Evolutionary conservation across 2,888 invertebrate species (phyloP).

Genomic region (Campoplex capitator): DNA sequence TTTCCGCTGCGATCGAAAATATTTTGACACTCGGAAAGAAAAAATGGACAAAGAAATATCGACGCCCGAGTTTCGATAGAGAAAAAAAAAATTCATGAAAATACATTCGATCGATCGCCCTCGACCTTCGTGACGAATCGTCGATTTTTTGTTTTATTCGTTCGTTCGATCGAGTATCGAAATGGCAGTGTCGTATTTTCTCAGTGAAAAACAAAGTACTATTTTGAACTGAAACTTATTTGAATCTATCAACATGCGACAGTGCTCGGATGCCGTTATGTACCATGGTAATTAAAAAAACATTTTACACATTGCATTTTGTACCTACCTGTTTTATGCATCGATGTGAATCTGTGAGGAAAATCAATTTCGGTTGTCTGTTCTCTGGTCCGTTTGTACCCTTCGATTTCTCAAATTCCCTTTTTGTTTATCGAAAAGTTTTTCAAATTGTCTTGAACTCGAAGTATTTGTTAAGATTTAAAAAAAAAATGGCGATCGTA

Average conservation of each 20-base stretch:
- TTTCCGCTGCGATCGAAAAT: background rate
- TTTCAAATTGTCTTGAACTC: too few species aligned
- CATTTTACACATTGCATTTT: background rate
- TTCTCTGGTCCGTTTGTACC: too few species aligned
- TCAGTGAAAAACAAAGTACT: conserved; percentile 8
- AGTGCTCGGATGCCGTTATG: conserved; percentile 73
- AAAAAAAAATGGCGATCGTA: too few species aligned
- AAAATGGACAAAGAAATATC: background rate
- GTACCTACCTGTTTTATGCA: too few species aligned
- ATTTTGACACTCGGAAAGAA: background rate
- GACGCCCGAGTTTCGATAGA: background rate
- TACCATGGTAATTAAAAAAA: conserved; percentile 72
- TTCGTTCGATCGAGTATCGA: conserved; percentile 1
- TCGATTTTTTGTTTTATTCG: background rate
- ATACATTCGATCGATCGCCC: background rate
- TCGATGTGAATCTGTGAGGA: too few species aligned
- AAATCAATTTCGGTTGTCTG: too few species aligned
- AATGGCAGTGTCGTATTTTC: conserved; percentile 28
- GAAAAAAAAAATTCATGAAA: background rate
- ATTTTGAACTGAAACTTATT: background rate
- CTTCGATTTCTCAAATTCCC: too few species aligned
- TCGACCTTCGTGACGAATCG: background rate
- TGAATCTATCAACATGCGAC: conserved; percentile 69
- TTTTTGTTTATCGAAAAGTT: too few species aligned
- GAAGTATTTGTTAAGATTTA: too few species aligned